Conservation (phyloP, 1,140 invertebrate genomes). For the Leguminivora glycinivorella region DNA sequence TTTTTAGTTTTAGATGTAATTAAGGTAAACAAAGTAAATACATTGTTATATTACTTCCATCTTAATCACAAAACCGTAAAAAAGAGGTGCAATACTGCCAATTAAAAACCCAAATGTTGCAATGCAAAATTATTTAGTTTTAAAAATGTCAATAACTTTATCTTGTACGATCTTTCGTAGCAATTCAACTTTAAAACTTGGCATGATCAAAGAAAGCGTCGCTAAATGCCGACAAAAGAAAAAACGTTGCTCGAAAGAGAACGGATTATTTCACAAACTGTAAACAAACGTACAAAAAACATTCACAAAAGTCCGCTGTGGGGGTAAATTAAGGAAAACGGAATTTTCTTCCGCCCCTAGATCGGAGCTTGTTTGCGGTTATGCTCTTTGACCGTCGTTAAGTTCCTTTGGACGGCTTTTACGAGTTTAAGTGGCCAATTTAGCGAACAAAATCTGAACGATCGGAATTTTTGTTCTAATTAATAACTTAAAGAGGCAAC, state of each 20-base stretch:
- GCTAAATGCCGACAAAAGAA: slow-evolving; percentile 30
- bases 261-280: slow-evolving; percentile 63
- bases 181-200: slow-evolving; percentile 29
- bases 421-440: slow-evolving; percentile 78
- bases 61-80: too few species aligned
- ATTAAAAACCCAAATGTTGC: too few species aligned
- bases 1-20: too few species aligned
- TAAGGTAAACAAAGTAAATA: too few species aligned
- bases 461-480: slow-evolving; percentile 77
- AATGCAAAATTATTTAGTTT: slow-evolving; percentile 8
- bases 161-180: slow-evolving; percentile 1
- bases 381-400: slow-evolving; percentile 79
- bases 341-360: slow-evolving; percentile 69
- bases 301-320: slow-evolving; percentile 67
- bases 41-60: too few species aligned
- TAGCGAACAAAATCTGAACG: slow-evolving; percentile 74
- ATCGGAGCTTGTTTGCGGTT: slow-evolving; percentile 78
- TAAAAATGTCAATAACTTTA: background rate
- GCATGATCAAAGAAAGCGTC: slow-evolving; percentile 9
- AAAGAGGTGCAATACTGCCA: too few species aligned
- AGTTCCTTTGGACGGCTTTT: slow-evolving; percentile 75
- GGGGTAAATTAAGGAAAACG: slow-evolving; percentile 74
- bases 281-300: slow-evolving; percentile 58
- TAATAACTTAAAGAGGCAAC: slow-evolving; percentile 64
- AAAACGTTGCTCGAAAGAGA: slow-evolving; percentile 37